A percentile compares a stretch with the other conserved stretches of the same genome.
These are phyloP conservation scores for Bungarus multicinctus DNA, from an alignment of 2,113 vertebrate species.

Conservation along the genomic window DNA sequence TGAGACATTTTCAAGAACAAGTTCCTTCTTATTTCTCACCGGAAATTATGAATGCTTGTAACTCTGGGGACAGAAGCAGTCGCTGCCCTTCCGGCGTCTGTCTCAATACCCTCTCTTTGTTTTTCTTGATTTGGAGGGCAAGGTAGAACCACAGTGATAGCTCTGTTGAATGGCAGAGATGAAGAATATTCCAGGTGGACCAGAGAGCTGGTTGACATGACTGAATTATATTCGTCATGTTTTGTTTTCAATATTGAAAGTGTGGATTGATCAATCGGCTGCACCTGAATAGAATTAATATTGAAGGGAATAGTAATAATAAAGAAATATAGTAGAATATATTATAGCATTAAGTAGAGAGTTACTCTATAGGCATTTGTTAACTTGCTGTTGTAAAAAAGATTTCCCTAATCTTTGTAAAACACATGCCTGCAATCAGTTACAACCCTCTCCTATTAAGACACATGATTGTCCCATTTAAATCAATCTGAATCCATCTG, in stretches of 20 bases:
- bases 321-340: too few species aligned
- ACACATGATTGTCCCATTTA: too few species aligned
- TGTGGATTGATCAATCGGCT: constrained; percentile 76
- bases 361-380: too few species aligned
- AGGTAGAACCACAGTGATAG: constrained; percentile 75
- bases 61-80: constrained; percentile 42
- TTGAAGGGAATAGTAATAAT: neutral
- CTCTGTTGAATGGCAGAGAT: constrained; percentile 69
- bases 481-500: too few species aligned
- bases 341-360: too few species aligned
- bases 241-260: constrained; percentile 74
- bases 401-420: too few species aligned
- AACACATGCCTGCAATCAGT: too few species aligned
- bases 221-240: constrained; percentile 66
- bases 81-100: constrained; percentile 43
- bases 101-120: constrained; percentile 58
- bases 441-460: too few species aligned
- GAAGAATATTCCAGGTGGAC: constrained; percentile 76
- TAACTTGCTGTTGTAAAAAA: too few species aligned
- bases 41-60: constrained; percentile 17
- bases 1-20: neutral
- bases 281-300: constrained; percentile 71
- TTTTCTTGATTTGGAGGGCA: constrained; percentile 77
- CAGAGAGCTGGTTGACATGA: constrained; percentile 77
- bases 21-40: constrained; percentile 51